Conservation (phyloP, 2,888 invertebrate species). For the Allacma fusca region DNA sequence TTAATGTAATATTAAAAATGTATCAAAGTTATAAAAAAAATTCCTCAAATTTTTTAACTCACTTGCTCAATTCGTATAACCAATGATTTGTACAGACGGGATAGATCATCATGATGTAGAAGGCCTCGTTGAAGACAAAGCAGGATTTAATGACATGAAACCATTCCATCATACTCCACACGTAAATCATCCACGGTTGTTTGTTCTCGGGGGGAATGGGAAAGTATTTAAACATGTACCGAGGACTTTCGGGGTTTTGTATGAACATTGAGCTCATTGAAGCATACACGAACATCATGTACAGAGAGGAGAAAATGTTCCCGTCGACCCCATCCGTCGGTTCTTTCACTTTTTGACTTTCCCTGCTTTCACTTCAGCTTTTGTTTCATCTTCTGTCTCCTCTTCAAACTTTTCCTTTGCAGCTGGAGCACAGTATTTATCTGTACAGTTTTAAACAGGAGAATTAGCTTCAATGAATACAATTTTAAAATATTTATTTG, state of each 20-base stretch:
- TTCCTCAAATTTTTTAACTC: neutral
- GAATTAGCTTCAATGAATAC: neutral
- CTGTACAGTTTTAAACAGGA: neutral
- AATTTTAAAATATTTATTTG: neutral
- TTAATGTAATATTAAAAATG: neutral
- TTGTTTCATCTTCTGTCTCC: neutral
- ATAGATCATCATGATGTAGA: conserved; percentile 37
- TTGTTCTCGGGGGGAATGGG: neutral
- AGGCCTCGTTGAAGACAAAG: conserved; percentile 22
- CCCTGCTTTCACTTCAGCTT: neutral
- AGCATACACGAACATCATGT: conserved; percentile 35
- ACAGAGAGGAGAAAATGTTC: conserved; percentile 29
- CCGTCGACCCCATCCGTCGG: conserved; percentile 32
- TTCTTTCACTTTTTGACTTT: conserved; percentile 2
- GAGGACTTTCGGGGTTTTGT: conserved; percentile 6
- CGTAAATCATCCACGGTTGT: neutral
- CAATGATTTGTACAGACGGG: conserved; percentile 31
- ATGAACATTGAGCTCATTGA: conserved; percentile 21
- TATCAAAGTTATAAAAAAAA: neutral
- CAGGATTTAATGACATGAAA: conserved; percentile 32
- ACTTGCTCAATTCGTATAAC: conserved; percentile 5
- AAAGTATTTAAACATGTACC: conserved; percentile 3
- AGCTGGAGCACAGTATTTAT: neutral
- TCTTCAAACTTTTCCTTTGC: neutral
- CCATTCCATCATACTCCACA: conserved; percentile 27